A percentile compares a stretch with the other conserved stretches of the same genome.
phyloP scores from a whole-genome alignment of 2,888 invertebrate species.

The Dicycla oo region DNA sequence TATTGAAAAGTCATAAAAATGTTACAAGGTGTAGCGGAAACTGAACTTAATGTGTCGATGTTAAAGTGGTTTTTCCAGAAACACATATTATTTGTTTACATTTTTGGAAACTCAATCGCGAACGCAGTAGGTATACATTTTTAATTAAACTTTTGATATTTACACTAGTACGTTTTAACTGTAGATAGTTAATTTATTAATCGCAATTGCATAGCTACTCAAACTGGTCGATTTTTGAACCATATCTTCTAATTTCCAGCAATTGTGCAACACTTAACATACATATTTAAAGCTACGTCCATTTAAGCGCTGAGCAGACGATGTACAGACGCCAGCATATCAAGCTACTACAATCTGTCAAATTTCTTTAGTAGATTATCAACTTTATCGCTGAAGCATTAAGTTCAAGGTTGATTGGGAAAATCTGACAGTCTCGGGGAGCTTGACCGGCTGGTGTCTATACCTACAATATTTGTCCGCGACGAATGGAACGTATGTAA shows the following conservation, averaged over 20 bases:
- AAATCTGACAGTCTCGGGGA: too few relatives aligned
- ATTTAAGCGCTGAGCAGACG: neutral
- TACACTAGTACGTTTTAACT: neutral
- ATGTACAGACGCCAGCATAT: too few relatives aligned
- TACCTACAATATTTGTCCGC: too few relatives aligned
- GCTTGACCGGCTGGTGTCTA: too few relatives aligned
- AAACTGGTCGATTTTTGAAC: neutral
- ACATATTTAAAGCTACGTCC: conserved; percentile 27
- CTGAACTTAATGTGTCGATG: neutral
- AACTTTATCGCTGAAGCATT: too few relatives aligned
- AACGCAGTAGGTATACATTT: too few relatives aligned
- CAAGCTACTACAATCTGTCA: too few relatives aligned
- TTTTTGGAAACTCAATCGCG: neutral
- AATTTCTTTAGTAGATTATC: too few relatives aligned
- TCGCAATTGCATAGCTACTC: too few relatives aligned
- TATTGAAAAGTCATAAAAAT: neutral
- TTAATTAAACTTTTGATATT: neutral
- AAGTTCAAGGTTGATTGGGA: too few relatives aligned
- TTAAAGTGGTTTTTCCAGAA: neutral
- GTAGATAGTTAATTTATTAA: neutral
- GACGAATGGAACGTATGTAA: neutral
- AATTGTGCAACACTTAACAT: conserved; percentile 26
- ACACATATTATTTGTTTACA: neutral
- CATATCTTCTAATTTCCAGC: neutral
- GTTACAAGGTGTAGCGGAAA: neutral